Conservation (phyloP, 2,797 vertebrate species). For the Syndactyla subalaris region DNA sequence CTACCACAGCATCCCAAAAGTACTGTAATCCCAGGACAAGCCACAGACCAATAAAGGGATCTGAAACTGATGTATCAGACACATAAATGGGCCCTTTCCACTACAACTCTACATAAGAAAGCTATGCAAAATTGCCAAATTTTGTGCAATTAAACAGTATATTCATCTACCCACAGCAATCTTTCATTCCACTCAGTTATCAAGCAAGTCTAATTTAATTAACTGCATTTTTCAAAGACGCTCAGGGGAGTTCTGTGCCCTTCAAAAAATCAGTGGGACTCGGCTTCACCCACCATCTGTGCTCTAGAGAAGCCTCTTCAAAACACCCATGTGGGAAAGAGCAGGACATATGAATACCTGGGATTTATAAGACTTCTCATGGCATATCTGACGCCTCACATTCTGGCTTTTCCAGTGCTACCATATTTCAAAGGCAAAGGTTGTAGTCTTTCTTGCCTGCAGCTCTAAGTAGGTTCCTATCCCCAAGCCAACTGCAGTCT, state of each 20-base stretch:
- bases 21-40: neutral
- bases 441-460: neutral
- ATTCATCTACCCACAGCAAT: neutral
- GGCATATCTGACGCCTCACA: neutral
- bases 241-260: neutral
- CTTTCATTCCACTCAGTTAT: neutral
- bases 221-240: neutral
- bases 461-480: neutral
- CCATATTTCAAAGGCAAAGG: neutral
- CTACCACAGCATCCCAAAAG: conserved; percentile 5
- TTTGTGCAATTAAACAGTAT: neutral
- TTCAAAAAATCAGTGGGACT: neutral
- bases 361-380: neutral
- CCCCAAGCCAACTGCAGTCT: neutral
- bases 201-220: neutral
- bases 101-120: neutral
- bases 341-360: neutral
- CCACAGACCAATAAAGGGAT: neutral
- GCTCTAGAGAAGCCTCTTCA: neutral
- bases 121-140: neutral
- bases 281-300: neutral
- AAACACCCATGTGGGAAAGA: neutral
- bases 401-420: neutral
- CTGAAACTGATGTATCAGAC: neutral
- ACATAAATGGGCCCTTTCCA: neutral